Conservation (phyloP, 2,113 vertebrate genomes). For the Podarcis cretensis region DNA sequence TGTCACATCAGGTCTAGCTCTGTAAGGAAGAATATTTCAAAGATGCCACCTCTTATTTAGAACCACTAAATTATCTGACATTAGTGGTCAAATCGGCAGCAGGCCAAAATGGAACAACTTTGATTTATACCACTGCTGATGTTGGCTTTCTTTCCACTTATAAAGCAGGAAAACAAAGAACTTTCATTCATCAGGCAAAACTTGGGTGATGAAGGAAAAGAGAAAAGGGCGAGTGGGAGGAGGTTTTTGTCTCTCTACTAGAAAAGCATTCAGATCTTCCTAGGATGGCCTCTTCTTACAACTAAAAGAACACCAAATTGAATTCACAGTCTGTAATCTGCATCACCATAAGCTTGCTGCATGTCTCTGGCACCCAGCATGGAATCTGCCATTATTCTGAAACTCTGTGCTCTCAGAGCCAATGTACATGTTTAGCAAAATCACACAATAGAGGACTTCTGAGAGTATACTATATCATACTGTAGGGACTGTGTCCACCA, state of each 20-base stretch:
- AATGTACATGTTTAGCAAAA: background rate
- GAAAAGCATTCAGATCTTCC: background rate
- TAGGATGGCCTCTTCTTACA: background rate
- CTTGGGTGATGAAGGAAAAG: background rate
- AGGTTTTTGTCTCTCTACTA: background rate
- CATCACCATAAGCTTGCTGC: background rate
- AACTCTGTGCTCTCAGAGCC: background rate
- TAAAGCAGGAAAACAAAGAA: constrained; percentile 31
- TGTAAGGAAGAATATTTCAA: constrained; percentile 72
- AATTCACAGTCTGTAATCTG: background rate
- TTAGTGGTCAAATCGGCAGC: constrained; percentile 46
- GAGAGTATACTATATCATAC: background rate
- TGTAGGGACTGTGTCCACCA: too few relatives aligned
- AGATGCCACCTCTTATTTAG: constrained; percentile 70
- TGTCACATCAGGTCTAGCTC: constrained; percentile 67
- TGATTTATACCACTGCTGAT: constrained; percentile 60
- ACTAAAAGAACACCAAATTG: background rate
- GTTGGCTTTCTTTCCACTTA: constrained; percentile 30
- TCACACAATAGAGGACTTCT: background rate
- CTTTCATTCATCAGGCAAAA: background rate
- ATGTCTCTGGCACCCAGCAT: background rate
- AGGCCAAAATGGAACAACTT: constrained; percentile 39
- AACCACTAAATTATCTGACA: constrained; percentile 66
- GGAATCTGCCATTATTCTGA: background rate
- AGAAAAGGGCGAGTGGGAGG: background rate